Evolutionary conservation across 2,113 vertebrate species (phyloP).

Genomic region (Cryptotis parvus): DNA sequence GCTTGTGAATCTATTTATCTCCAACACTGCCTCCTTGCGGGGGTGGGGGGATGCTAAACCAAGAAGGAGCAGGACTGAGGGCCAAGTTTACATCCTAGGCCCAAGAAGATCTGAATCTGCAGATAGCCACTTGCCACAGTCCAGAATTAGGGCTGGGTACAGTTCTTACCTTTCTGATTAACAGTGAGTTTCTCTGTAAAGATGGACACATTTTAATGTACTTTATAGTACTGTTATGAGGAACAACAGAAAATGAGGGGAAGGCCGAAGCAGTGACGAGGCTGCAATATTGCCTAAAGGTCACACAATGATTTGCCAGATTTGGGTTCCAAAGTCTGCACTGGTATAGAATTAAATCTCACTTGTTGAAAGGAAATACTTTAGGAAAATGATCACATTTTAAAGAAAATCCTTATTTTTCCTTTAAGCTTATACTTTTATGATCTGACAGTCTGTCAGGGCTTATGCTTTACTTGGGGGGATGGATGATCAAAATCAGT

Average conservation of each 20-base stretch:
- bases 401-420: not conserved
- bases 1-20: not conserved
- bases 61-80: not conserved
- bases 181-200: not conserved
- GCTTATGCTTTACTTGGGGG: not conserved
- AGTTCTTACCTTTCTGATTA: not conserved
- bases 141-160: not conserved
- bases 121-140: not conserved
- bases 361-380: not conserved
- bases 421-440: slow-evolving; percentile 3
- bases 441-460: not conserved
- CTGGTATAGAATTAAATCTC: slow-evolving; percentile 6
- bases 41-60: not conserved
- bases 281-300: not conserved
- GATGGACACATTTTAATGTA: not conserved
- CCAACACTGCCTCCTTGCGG: not conserved
- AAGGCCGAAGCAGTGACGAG: not conserved
- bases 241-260: not conserved
- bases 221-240: not conserved
- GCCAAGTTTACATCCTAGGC: not conserved
- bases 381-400: not conserved
- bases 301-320: not conserved
- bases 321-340: not conserved
- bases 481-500: not conserved
- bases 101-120: not conserved